These are phyloP conservation scores for Pomacea canaliculata DNA, from an alignment of 2,888 invertebrate species.

Conservation along the genomic window DNA sequence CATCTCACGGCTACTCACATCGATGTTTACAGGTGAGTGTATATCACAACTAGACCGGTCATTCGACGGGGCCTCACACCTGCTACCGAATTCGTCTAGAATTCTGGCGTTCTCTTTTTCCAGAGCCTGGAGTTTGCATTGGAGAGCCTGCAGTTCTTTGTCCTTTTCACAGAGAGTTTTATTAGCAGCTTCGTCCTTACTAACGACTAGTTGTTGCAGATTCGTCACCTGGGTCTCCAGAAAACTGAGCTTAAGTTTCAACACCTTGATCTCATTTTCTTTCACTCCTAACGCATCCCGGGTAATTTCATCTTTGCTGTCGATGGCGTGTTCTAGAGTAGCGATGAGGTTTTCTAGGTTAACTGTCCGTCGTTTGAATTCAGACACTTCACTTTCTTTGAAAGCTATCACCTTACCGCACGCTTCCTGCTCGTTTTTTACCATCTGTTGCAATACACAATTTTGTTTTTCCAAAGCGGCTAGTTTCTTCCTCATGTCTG, in stretches of 20 bases:
- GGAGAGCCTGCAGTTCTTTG: not conserved
- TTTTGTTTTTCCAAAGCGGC: constrained; percentile 19
- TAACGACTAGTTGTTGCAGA: constrained; percentile 10
- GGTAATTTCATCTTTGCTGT: not conserved
- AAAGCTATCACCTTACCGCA: constrained; percentile 6
- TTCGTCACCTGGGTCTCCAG: constrained; percentile 9
- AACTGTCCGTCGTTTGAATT: not conserved
- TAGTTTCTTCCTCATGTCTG: constrained; percentile 22
- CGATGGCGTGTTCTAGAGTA: constrained; percentile 4
- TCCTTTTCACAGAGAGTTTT: constrained; percentile 10
- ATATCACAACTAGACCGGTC: too few species aligned
- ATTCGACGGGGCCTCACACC: not conserved
- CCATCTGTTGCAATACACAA: not conserved
- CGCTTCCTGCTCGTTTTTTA: not conserved
- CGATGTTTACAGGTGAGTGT: too few species aligned
- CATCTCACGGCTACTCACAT: too few species aligned
- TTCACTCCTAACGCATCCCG: not conserved
- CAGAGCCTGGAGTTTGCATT: too few species aligned
- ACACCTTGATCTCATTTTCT: constrained; percentile 2
- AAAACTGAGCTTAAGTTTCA: not conserved
- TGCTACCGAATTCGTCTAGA: not conserved
- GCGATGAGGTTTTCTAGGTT: constrained; percentile 4
- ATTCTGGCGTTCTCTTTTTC: not conserved
- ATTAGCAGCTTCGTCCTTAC: constrained; percentile 4
- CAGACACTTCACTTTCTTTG: constrained; percentile 6